phyloP scores from a whole-genome alignment of 2,888 invertebrate species.

The Eustalomyia histrio region DNA sequence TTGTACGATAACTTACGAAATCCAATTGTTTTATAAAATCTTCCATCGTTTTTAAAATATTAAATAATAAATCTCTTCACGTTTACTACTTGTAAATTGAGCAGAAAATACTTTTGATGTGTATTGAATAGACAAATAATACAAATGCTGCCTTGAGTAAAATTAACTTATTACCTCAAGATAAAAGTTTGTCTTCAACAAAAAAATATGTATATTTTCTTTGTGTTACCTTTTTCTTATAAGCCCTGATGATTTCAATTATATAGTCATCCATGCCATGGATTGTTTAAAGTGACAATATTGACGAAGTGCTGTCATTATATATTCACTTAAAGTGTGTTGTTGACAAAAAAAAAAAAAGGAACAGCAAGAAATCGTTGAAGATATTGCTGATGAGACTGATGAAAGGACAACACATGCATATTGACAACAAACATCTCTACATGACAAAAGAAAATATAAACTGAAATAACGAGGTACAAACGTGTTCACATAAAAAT shows the following conservation, averaged over 20 bases:
- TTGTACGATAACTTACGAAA: no score
- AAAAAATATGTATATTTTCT: background rate
- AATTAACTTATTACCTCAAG: no score
- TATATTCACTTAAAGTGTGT: slow-evolving; percentile 45
- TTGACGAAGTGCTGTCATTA: slow-evolving; percentile 57
- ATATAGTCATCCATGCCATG: slow-evolving; percentile 26
- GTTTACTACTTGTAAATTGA: no score
- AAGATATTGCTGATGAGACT: slow-evolving; percentile 16
- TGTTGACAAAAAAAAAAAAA: slow-evolving; percentile 38
- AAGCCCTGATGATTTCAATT: slow-evolving; percentile 42
- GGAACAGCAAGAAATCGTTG: slow-evolving; percentile 32
- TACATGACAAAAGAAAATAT: slow-evolving; percentile 17
- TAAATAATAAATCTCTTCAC: no score
- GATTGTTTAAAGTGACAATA: slow-evolving; percentile 45
- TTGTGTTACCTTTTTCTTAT: slow-evolving; percentile 1
- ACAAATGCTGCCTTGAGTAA: no score
- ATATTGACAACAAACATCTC: slow-evolving; percentile 30
- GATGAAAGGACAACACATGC: slow-evolving; percentile 36
- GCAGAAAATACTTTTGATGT: no score
- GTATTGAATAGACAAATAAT: no score
- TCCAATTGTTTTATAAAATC: no score
- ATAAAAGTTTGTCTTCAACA: no score
- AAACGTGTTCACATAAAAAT: slow-evolving; percentile 34
- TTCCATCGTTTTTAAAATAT: no score
- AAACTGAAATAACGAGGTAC: background rate